Evolutionary conservation across 2,113 vertebrate genomes (phyloP).

Genomic region (Psephotus haematonotus): DNA sequence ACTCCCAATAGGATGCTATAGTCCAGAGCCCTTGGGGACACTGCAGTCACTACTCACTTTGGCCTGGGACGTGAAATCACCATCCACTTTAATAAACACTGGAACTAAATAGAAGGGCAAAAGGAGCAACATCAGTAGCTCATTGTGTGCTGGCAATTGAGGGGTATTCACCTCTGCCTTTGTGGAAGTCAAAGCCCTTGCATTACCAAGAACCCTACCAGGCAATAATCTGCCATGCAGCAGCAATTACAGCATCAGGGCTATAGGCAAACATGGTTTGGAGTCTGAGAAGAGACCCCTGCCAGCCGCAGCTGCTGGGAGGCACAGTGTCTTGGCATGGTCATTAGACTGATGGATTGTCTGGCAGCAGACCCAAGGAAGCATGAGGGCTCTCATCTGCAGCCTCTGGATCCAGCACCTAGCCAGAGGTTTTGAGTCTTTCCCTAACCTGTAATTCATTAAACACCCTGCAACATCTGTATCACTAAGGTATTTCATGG

Average conservation of each 20-base stretch:
- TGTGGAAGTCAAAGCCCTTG: background rate
- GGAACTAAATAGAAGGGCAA: background rate
- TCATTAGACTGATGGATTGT: background rate
- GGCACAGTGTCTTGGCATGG: background rate
- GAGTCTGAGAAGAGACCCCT: background rate
- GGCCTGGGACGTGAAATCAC: background rate
- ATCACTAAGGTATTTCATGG: conserved; percentile 42
- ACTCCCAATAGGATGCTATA: background rate
- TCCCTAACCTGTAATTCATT: background rate
- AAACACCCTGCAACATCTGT: conserved; percentile 16
- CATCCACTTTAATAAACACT: background rate
- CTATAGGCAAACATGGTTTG: fast-evolving
- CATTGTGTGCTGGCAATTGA: fast-evolving
- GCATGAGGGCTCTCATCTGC: background rate
- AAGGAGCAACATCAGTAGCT: background rate
- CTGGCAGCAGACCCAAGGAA: background rate
- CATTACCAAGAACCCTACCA: fast-evolving
- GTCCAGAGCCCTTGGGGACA: background rate
- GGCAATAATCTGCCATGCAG: background rate
- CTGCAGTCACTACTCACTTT: background rate
- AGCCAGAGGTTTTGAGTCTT: background rate
- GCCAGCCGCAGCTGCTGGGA: conserved; percentile 7
- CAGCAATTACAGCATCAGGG: background rate
- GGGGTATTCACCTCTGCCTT: background rate
- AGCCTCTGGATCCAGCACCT: background rate